Evolutionary conservation across 2,113 vertebrate genomes (phyloP), one percentile per base, ranked within the genome.

Genomic region (Kryptolebias marmoratus): DNA sequence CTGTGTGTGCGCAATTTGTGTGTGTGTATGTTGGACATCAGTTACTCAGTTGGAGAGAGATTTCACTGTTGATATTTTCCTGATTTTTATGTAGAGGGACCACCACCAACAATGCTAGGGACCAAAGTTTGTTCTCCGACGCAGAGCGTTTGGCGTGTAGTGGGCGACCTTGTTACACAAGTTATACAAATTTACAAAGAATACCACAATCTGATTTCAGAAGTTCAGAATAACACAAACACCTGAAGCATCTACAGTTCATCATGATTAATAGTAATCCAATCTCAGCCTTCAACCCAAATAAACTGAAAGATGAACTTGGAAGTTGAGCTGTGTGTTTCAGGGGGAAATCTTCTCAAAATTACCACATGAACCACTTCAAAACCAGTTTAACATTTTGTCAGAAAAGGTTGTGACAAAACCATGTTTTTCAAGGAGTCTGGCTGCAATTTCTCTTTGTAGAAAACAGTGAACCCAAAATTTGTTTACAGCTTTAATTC

Each of bases 301-400:
- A 10, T 13, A 45, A 50, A 50, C 48, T 18, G 48, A 50, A 14
- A 48, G 45, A 12, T 1, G 13, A 15, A 50, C 48, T 50, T 50
- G n/a, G 5, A 50, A 18, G 48, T 18, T 18, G 77, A 87, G 73
- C 67, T 88, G 84, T 73, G 80, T 3, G 1, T 74, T 76, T 86
- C 77, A 68, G 68, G 36, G 79, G 89, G 79, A 91, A 91, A 90
- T 86, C 89, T 82, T 75, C 75, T 71, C 77, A 72, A 84, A 83
- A 92, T 87, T 68, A 86, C 74, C 22, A 32, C 74, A 89, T 83
- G 83, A 87, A 85, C 75, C 18, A 9, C 56, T 82, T 81, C 81
- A 79, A 62, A 76, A 75, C 56, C 64, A 83, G 86, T 89, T 70
- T 83, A 44, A 36, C 28, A 7, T 77, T 75, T 47, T 65, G 55